These are phyloP conservation scores for Canis aureus DNA, from an alignment of 2,113 vertebrate genomes.

Conservation along the genomic window DNA sequence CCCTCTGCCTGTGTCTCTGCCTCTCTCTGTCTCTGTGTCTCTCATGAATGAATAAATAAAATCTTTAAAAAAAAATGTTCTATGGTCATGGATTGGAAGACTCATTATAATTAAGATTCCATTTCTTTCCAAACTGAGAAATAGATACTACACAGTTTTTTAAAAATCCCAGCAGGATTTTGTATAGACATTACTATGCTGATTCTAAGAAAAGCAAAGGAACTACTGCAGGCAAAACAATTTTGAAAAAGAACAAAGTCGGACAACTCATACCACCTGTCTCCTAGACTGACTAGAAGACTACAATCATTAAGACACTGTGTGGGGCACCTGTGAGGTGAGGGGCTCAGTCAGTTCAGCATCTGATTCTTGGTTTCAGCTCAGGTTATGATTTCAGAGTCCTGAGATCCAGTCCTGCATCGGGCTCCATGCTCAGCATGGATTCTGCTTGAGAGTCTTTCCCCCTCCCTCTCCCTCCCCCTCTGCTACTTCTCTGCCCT, in stretches of 20 bases:
- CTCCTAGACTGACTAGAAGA: neutral
- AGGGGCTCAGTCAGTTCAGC: neutral
- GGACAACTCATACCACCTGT: neutral
- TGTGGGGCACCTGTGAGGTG: neutral
- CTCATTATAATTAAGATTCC: neutral
- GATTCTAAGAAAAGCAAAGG: slow-evolving; percentile 23
- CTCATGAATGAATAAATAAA: too few relatives aligned
- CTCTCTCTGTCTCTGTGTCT: too few relatives aligned
- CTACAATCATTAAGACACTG: neutral
- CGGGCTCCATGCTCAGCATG: neutral
- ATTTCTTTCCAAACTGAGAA: slow-evolving; percentile 28
- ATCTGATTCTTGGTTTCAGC: neutral
- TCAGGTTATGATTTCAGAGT: neutral
- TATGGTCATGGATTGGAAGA: neutral
- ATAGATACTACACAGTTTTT: neutral
- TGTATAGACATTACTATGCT: neutral
- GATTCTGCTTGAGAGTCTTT: neutral
- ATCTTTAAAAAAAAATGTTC: neutral
- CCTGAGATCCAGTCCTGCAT: neutral
- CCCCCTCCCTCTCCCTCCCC: neutral
- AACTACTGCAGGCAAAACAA: neutral
- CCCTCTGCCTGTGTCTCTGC: too few relatives aligned
- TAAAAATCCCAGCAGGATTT: neutral
- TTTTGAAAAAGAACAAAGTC: neutral
- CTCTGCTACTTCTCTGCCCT: too few relatives aligned